A percentile compares a stretch with the other conserved stretches of the same genome.
phyloP scores from a whole-genome alignment of 2,888 invertebrate species.

The Tenthredo amoena region DNA sequence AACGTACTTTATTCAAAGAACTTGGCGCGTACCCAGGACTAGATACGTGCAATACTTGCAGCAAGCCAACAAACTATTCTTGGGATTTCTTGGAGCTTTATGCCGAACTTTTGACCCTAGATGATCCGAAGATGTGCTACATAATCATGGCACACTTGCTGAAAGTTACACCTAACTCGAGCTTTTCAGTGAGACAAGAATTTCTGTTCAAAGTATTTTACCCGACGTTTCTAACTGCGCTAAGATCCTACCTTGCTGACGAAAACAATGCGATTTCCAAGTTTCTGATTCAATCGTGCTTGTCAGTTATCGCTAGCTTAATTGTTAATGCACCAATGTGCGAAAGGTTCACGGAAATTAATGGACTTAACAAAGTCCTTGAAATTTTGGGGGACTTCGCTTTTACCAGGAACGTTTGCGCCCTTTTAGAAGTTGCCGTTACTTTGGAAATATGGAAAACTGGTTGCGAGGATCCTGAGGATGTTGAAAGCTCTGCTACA shows the following conservation, averaged over 20 bases:
- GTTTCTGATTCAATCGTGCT: conserved; percentile 82
- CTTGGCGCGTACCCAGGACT: conserved; percentile 78
- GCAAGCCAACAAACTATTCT: conserved; percentile 69
- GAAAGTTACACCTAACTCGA: conserved; percentile 81
- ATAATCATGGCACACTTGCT: conserved; percentile 81
- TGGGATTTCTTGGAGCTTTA: conserved; percentile 83
- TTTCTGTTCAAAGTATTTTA: conserved; percentile 82
- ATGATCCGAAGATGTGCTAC: conserved; percentile 81
- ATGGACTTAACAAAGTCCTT: conserved; percentile 81
- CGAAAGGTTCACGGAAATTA: conserved; percentile 81
- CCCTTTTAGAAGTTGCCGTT: conserved; percentile 82
- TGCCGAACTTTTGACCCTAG: conserved; percentile 80
- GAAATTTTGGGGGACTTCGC: conserved; percentile 80
- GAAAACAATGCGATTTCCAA: conserved; percentile 79
- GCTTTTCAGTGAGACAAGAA: conserved; percentile 80
- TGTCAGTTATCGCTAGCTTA: conserved; percentile 82
- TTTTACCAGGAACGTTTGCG: conserved; percentile 82
- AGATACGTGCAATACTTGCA: conserved; percentile 75
- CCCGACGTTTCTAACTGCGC: conserved; percentile 82
- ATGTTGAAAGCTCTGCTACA: conserved; percentile 54
- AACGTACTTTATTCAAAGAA: conserved; percentile 82
- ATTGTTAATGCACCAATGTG: conserved; percentile 81
- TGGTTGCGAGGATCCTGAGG: conserved; percentile 67
- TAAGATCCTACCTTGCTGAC: conserved; percentile 77
- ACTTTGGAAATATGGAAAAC: conserved; percentile 82